A percentile compares a stretch with the other conserved stretches of the same genome.
These are phyloP conservation scores for Semotilus atromaculatus DNA, from an alignment of 2,797 vertebrate species.

Conservation along the genomic window DNA sequence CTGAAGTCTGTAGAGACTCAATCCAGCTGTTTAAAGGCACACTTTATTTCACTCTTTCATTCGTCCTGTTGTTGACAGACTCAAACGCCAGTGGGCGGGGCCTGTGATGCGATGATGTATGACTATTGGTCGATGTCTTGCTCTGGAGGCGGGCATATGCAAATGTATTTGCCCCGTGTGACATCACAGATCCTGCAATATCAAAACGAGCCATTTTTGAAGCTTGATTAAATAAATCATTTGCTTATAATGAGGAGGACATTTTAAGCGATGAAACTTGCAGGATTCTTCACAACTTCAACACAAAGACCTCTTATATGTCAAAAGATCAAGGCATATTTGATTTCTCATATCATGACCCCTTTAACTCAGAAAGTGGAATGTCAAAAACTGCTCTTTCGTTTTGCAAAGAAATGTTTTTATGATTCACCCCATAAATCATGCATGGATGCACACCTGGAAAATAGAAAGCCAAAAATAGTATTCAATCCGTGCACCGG, in stretches of 20 bases:
- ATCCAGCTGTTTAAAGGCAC: too few relatives aligned
- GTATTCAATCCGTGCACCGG: background rate
- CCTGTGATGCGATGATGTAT: too few relatives aligned
- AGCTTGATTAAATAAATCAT: background rate
- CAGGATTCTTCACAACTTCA: too few relatives aligned
- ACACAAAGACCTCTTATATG: too few relatives aligned
- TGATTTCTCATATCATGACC: too few relatives aligned
- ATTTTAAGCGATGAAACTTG: background rate
- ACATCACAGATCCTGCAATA: background rate
- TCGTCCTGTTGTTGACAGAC: too few relatives aligned
- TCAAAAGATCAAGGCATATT: too few relatives aligned
- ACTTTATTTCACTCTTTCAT: too few relatives aligned
- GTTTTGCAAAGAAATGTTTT: background rate
- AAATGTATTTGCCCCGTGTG: background rate
- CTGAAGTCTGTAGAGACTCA: too few relatives aligned
- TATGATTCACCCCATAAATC: background rate
- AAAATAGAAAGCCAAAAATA: constrained; percentile 17
- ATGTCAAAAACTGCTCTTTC: background rate
- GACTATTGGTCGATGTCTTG: too few relatives aligned
- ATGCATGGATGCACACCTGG: constrained; percentile 21
- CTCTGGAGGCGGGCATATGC: background rate
- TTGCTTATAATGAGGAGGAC: background rate
- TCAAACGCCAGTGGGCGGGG: too few relatives aligned
- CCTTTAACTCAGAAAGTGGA: background rate
- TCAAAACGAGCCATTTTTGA: background rate